Base-by-base conservation (phyloP, 2,888 invertebrate genomes). In the Polydrusus cervinus region DNA sequence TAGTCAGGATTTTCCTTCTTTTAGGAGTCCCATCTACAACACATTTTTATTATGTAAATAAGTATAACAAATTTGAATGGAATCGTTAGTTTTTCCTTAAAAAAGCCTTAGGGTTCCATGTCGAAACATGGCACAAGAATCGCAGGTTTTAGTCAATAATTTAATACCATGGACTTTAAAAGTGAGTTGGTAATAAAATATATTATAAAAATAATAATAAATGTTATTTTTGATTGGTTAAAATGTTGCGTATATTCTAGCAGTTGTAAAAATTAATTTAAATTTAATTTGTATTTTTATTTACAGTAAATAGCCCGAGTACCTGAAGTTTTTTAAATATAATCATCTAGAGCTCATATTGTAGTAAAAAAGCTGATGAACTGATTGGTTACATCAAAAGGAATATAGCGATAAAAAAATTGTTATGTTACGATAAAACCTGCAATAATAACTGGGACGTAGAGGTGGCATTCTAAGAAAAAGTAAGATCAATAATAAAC, bases 141-240 rank as follows among this genome's bases (percentile, higher is more conserved):
- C 75, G 67, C 51, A 43, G 64, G 71, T 71, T 65, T 30, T 69
- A 67, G 61, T n/a, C 25, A 45, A 55, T 71, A 45, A 18, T 11
- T 60, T 38, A 57, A 70, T 73, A 73, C 76, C 76, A 53, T 34
- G 49, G 66, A 76, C 76, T 76, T 72, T 55, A 20, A 68, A 72
- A 76, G 72, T 60, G 43, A 51, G 47, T 67, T 72, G 76, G 76
- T 76, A 64, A 68, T 34, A 34, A 13, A 20, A 18, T 25, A 30
- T 8, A 55, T 34, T 10, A 18, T 13, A 60, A 38, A 38, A 11
- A 51, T 13, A 34, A 51, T 13, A 34, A 34, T 55, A 34, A 18
- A 38, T 18, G 16, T 16, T 16, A 8, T 60, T 38, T 25, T 60
- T 40, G 14, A 16, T 57, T 57, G 1, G 5, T 38, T 47, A 16